Conservation (phyloP, 2,888 invertebrate species). For the Nomada flava region DNA sequence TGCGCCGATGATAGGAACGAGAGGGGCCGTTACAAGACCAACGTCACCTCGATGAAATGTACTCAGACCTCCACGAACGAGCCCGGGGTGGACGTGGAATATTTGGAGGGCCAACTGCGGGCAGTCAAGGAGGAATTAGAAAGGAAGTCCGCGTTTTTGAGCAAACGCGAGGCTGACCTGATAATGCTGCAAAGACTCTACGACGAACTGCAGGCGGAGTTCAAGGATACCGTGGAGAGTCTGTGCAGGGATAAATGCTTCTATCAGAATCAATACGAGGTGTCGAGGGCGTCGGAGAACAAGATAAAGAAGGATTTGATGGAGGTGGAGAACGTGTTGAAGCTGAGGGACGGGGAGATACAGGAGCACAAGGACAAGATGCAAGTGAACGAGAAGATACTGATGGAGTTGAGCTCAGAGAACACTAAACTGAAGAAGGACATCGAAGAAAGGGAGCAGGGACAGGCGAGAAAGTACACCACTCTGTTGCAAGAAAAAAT, state of each 20-base stretch:
- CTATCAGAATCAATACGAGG: conserved; percentile 86
- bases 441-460: conserved; percentile 85
- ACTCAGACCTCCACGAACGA: conserved; percentile 53
- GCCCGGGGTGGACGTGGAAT: conserved; percentile 44
- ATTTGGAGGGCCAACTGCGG: conserved; percentile 84
- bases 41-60: conserved; percentile 14
- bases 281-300: conserved; percentile 85
- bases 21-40: not conserved
- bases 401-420: conserved; percentile 86
- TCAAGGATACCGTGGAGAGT: conserved; percentile 86
- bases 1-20: not conserved
- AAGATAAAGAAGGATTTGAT: conserved; percentile 86
- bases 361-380: conserved; percentile 85
- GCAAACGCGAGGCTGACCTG: conserved; percentile 87
- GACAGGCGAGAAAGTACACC: conserved; percentile 86
- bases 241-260: conserved; percentile 86
- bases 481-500: conserved; percentile 85
- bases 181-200: conserved; percentile 86
- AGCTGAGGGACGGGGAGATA: conserved; percentile 84
- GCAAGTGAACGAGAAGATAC: conserved; percentile 85
- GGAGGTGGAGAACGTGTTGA: conserved; percentile 85
- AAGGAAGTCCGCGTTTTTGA: conserved; percentile 86
- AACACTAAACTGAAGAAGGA: conserved; percentile 86
- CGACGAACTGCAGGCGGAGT: conserved; percentile 85
- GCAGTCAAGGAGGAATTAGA: conserved; percentile 87